phyloP scores from a whole-genome alignment of 2,113 vertebrate species.

The Coregonus clupeaformis region DNA sequence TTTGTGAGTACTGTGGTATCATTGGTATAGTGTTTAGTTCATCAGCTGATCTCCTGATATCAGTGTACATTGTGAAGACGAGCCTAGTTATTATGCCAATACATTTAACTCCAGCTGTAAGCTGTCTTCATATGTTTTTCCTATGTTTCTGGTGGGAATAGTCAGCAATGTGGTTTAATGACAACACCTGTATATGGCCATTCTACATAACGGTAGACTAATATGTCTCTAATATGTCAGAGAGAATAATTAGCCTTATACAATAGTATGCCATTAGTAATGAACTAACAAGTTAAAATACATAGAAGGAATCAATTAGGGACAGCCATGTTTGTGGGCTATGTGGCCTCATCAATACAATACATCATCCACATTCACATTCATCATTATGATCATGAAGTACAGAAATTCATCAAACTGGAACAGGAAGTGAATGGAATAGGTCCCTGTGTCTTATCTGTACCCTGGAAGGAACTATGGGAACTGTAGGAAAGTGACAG shows the following conservation, averaged over 20 bases:
- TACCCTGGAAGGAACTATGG: constrained; percentile 78
- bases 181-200: no score
- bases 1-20: no score
- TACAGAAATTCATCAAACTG: constrained; percentile 12
- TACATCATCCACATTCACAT: background rate
- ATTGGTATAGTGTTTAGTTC: background rate
- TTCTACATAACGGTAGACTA: no score
- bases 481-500: constrained; percentile 90
- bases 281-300: no score
- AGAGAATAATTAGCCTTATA: no score
- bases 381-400: background rate
- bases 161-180: background rate
- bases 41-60: background rate
- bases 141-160: background rate
- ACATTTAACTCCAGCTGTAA: background rate
- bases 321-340: no score
- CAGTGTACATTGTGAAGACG: background rate
- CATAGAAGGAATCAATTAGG: no score
- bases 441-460: constrained; percentile 67
- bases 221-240: no score
- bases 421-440: constrained; percentile 65
- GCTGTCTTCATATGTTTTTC: background rate
- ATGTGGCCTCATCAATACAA: no score
- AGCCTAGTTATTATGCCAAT: background rate
- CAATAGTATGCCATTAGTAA: no score